Base-by-base conservation (phyloP, 30 jellyfish, hydroid and myxozoan genomes). In the Aurelia aurita region DNA sequence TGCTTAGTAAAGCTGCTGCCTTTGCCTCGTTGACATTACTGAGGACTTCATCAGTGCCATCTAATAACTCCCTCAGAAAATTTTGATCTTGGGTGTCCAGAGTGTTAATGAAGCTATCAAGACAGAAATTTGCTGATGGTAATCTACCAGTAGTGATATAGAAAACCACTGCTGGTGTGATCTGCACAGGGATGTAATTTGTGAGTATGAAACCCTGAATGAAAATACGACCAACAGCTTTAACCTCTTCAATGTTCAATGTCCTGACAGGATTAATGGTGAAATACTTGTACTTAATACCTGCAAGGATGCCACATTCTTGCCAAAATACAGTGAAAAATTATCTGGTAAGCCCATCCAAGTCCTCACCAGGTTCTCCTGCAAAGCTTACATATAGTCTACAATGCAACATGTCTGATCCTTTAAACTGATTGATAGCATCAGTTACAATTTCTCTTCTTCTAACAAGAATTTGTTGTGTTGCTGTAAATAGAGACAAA, bases 271-370 rank as follows among this genome's bases (percentile, higher is more conserved):
- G 25, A 53, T 53, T 53, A 53, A 53, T 53, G 64, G 64, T 8
- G 25, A 53, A 53, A 53, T 53, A 53, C 64, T 53, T 53, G 64
- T 53, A 53, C 64, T 53, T 3, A 3, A 53, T 53, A 53, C 64
- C 64, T 53, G 64, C 64, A 53, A 53, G 64, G 64, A 53, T 53
- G 64, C 64, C 64, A 53, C 64, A 53, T 53, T 53, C 64, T 8
- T 53, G 64, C 75, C 75, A 63, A 23, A 63, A 63, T 2, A 23
- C 49, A 31, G 75, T 23, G 75, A 63, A 63, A 31, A 63, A 63
- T 63, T 63, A 3, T 63, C 75, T 26, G 75, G 49, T 63, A 26
- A 63, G 49, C 44, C 75, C 75, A 63, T 63, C 75, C 28, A 63
- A 23, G 49, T 63, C 75, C 27, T 63, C 75, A 63, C 75, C 75